These are phyloP conservation scores for Aphaenogaster floridana DNA, from an alignment of 1,140 invertebrate species.

Conservation along the genomic window DNA sequence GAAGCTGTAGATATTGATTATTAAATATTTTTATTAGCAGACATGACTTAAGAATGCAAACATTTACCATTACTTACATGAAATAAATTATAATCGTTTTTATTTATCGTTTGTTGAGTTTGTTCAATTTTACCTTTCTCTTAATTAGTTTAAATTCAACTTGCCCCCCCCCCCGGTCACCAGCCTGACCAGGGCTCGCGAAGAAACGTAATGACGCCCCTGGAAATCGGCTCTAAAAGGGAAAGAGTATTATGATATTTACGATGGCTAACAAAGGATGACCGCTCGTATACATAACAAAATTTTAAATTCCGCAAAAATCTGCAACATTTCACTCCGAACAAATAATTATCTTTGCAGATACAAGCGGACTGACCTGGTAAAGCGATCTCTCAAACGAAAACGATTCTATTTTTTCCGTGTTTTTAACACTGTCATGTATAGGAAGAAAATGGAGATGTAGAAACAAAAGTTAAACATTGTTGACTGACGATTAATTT, in stretches of 20 bases:
- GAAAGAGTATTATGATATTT: neutral
- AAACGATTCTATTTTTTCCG: neutral
- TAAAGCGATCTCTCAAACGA: neutral
- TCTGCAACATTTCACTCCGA: neutral
- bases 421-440: neutral
- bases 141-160: no score
- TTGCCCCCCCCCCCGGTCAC: no score
- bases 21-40: no score
- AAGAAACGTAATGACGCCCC: no score
- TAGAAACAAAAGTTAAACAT: neutral
- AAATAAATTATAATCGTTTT: no score
- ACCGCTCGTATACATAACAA: neutral
- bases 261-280: neutral
- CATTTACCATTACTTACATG: no score
- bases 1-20: no score
- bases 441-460: no score
- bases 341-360: neutral
- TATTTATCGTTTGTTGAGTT: no score
- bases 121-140: no score
- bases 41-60: no score
- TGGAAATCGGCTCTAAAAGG: neutral
- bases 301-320: neutral
- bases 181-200: no score
- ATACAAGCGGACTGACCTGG: neutral
- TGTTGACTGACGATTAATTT: slow-evolving; percentile 1